These are phyloP conservation scores for Recurvirostra avosetta DNA, from an alignment of 2,113 vertebrate species.

Conservation along the genomic window DNA sequence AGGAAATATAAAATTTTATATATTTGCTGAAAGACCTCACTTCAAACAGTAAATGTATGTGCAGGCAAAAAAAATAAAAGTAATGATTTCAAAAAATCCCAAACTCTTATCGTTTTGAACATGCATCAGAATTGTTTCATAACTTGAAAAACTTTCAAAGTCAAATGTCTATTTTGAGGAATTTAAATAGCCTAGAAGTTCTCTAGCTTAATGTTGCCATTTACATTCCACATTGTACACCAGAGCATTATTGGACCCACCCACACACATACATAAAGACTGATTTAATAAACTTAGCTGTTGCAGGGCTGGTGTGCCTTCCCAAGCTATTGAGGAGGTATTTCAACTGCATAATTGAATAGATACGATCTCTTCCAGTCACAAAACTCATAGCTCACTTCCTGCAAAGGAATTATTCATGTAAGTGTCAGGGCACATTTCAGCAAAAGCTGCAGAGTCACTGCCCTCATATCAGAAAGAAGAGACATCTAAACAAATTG, in stretches of 20 bases:
- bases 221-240: not conserved
- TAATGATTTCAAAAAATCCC: not conserved
- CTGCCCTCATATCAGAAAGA: not conserved
- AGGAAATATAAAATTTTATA: not conserved
- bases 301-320: not conserved
- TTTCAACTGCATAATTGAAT: not conserved
- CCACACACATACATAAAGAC: not conserved
- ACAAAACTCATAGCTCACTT: not conserved
- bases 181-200: not conserved
- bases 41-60: not conserved
- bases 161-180: not conserved
- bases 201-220: not conserved
- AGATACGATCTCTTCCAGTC: not conserved
- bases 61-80: fast-evolving
- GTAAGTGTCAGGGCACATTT: not conserved
- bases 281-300: not conserved
- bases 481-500: not conserved
- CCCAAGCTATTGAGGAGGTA: not conserved
- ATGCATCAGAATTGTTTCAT: not conserved
- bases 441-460: not conserved
- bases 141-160: not conserved
- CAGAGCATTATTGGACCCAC: not conserved
- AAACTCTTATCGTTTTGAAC: not conserved
- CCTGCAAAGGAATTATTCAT: not conserved
- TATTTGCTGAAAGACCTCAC: not conserved